A percentile compares a stretch with the other conserved stretches of the same genome.
Conservation (phyloP, 1,140 invertebrate genomes). For the Lerema accius region DNA sequence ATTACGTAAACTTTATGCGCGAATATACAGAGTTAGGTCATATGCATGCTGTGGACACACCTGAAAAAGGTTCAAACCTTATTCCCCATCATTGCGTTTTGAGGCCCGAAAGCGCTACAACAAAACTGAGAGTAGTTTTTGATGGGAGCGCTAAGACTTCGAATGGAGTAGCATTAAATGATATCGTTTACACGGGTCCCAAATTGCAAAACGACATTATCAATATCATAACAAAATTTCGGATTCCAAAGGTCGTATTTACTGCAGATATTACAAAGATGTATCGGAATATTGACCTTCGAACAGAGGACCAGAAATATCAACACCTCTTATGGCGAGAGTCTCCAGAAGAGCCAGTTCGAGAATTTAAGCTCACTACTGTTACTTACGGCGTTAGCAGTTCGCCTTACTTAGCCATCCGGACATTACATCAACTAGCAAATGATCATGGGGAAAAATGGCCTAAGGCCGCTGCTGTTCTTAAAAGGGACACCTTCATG, state of each 20-base stretch:
- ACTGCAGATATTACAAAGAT: constrained; percentile 5
- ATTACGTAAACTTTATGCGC: constrained; percentile 7
- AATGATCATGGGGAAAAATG: constrained; percentile 8
- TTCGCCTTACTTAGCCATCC: constrained; percentile 21
- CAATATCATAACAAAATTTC: not conserved
- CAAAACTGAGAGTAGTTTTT: constrained; percentile 29
- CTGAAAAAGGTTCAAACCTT: not conserved
- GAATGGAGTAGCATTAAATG: constrained; percentile 13
- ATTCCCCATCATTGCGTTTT: constrained; percentile 12
- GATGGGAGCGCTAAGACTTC: constrained; percentile 13
- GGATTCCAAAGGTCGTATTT: constrained; percentile 7
- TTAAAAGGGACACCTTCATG: constrained; percentile 9
- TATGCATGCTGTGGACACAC: not conserved
- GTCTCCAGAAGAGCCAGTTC: not conserved
- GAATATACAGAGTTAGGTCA: constrained; percentile 6
- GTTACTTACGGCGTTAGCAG: constrained; percentile 24
- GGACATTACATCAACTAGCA: constrained; percentile 19
- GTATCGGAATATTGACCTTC: constrained; percentile 10
- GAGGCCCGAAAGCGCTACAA: constrained; percentile 14
- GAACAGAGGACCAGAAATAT: not conserved
- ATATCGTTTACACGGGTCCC: not conserved
- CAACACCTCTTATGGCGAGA: constrained; percentile 18
- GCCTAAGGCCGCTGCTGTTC: not conserved
- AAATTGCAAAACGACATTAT: not conserved
- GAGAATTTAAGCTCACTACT: constrained; percentile 8